phyloP scores from a whole-genome alignment of 2,888 invertebrate species.

The Noctua janthe region DNA sequence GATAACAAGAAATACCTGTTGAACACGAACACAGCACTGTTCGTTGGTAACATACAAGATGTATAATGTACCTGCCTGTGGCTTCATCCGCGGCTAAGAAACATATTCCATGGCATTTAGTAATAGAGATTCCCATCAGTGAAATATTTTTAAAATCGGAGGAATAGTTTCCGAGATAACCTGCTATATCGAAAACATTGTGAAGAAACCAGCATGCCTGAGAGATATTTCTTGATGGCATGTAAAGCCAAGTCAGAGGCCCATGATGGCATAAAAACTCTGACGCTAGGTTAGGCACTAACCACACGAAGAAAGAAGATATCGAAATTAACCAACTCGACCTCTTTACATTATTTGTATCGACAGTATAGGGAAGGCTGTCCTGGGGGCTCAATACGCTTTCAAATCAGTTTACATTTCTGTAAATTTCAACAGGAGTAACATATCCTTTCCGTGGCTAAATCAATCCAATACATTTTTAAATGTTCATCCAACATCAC shows the following conservation, averaged over 20 bases:
- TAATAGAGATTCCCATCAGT: not conserved
- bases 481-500: not conserved
- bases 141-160: not conserved
- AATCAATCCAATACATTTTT: not conserved
- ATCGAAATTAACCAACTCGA: not conserved
- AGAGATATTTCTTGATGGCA: too few species aligned
- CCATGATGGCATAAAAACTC: too few species aligned
- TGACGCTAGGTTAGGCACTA: too few species aligned
- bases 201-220: too few species aligned
- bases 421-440: not conserved
- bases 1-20: constrained; percentile 13
- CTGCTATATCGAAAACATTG: too few species aligned
- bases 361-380: not conserved
- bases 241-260: too few species aligned
- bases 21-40: not conserved
- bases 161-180: not conserved
- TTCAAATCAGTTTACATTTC: not conserved
- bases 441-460: not conserved
- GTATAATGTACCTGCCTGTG: not conserved
- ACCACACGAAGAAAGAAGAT: too few species aligned
- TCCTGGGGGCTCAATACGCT: not conserved
- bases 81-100: not conserved
- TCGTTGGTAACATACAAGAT: not conserved
- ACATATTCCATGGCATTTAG: not conserved
- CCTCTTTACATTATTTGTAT: not conserved